Conservation (phyloP, 1,140 invertebrate genomes). For the Mya arenaria region DNA sequence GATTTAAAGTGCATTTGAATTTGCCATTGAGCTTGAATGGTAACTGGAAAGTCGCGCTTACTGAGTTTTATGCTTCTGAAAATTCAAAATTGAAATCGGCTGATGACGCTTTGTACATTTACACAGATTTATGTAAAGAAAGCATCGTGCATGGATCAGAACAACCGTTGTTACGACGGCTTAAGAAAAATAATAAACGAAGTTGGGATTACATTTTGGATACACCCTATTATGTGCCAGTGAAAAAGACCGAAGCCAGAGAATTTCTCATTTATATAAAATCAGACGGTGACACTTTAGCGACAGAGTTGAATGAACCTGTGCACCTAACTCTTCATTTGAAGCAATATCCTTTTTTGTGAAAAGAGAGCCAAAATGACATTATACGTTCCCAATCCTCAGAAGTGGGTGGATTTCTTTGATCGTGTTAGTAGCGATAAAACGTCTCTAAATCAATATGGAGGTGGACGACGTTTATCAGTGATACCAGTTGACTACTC, state of each 20-base stretch:
- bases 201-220: conserved; percentile 9
- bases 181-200: not conserved
- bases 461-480: not conserved
- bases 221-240: conserved; percentile 28
- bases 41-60: conserved; percentile 33
- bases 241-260: conserved; percentile 22
- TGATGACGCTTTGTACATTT: not conserved
- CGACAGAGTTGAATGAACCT: not conserved
- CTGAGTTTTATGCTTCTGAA: not conserved
- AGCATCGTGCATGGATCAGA: conserved; percentile 26
- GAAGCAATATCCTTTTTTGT: conserved; percentile 33
- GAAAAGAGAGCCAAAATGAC: not conserved
- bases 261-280: conserved; percentile 42
- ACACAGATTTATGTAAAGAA: conserved; percentile 27
- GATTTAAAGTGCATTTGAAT: conserved; percentile 34
- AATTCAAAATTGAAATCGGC: not conserved
- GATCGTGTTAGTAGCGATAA: not conserved
- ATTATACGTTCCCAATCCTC: conserved; percentile 22
- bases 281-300: not conserved
- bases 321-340: conserved; percentile 38
- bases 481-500: not conserved
- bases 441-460: not conserved
- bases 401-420: conserved; percentile 25
- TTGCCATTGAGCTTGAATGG: conserved; percentile 34
- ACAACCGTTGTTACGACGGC: not conserved